Conservation (phyloP, 2,797 vertebrate species). For the Sebastes diaconus region DNA sequence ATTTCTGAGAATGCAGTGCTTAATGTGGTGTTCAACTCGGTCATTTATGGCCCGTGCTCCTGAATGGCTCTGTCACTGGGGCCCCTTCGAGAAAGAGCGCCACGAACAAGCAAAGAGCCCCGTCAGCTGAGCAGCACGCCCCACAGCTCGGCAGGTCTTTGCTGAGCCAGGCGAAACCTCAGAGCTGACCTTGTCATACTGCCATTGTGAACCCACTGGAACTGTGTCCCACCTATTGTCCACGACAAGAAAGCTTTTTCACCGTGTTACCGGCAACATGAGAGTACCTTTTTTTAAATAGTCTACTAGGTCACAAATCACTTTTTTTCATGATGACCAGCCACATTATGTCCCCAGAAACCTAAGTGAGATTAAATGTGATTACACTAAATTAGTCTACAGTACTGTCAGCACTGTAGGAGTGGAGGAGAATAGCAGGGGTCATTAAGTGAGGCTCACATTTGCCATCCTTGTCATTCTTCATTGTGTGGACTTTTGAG, state of each 20-base stretch:
- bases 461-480: slow-evolving; percentile 16
- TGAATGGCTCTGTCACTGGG: slow-evolving; percentile 77
- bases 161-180: slow-evolving; percentile 84
- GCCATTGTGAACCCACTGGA: slow-evolving; percentile 76
- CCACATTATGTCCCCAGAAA: not conserved
- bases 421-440: not conserved
- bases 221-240: slow-evolving; percentile 67
- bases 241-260: slow-evolving; percentile 57
- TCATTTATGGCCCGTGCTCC: slow-evolving; percentile 81
- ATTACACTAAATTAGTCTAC: not conserved
- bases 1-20: slow-evolving; percentile 75
- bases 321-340: not conserved
- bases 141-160: slow-evolving; percentile 66
- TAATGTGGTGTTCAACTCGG: slow-evolving; percentile 62
- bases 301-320: not conserved
- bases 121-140: slow-evolving; percentile 78
- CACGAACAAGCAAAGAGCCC: slow-evolving; percentile 84
- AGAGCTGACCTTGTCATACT: slow-evolving; percentile 74
- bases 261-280: slow-evolving; percentile 38
- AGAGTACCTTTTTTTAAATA: not conserved
- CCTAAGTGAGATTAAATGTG: not conserved
- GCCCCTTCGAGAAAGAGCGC: slow-evolving; percentile 82
- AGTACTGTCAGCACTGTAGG: not conserved
- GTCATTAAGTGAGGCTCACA: slow-evolving; percentile 2
- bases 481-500: not conserved